Conservation (phyloP, 92 coral and sea anemone genomes). For the Galaxea fascicularis region DNA sequence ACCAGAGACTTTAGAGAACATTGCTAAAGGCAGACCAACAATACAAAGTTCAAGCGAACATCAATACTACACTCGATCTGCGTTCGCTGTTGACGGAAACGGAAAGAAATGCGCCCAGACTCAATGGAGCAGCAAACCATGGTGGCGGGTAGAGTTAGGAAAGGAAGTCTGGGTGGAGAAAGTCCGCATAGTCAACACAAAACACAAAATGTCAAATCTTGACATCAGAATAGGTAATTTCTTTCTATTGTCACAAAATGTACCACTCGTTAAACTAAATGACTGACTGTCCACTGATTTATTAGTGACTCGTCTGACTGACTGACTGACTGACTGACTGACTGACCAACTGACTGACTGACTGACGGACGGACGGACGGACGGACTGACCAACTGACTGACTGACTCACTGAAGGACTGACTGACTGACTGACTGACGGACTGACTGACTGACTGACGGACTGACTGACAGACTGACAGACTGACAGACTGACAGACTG, state of each 20-base stretch:
- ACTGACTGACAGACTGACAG: no score
- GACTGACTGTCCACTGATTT: not conserved
- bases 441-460: no score
- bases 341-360: not conserved
- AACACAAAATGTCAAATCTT: not conserved
- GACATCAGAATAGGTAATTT: conserved; percentile 13
- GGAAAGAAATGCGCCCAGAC: not conserved
- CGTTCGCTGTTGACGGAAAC: not conserved
- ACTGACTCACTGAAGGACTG: no score
- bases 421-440: no score
- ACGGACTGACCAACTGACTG: no score
- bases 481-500: no score
- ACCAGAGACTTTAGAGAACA: not conserved
- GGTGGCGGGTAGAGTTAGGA: conserved; percentile 21
- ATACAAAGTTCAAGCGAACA: not conserved
- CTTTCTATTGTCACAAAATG: not conserved
- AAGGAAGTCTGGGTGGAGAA: conserved; percentile 5
- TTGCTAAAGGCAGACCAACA: not conserved
- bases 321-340: not conserved
- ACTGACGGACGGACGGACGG: no score
- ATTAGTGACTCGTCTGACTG: no score
- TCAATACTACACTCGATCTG: not conserved
- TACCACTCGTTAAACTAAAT: not conserved
- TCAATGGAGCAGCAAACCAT: not conserved
- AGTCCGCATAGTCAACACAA: not conserved